phyloP scores from a whole-genome alignment of 2,113 vertebrate species.

The Chamaetylas fuelleborni region DNA sequence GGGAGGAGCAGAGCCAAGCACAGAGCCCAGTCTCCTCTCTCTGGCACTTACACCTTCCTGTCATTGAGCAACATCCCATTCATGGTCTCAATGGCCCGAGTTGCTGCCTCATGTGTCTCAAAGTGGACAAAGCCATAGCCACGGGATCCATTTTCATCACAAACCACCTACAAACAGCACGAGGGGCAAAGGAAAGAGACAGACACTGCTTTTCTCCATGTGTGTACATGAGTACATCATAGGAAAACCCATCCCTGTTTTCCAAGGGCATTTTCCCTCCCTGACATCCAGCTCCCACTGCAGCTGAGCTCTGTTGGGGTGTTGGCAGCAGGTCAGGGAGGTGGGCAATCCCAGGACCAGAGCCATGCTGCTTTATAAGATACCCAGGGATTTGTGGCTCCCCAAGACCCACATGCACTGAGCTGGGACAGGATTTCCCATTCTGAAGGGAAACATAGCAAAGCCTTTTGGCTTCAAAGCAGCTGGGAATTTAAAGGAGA shows the following conservation, averaged over 20 bases:
- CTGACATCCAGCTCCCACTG: rapidly evolving
- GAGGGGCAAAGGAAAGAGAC: background rate
- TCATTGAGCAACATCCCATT: conserved; percentile 98
- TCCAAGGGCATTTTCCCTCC: background rate
- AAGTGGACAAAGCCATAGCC: conserved; percentile 98
- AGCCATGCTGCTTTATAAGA: background rate
- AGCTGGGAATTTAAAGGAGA: background rate
- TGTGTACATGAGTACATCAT: rapidly evolving
- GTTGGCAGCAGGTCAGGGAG: background rate
- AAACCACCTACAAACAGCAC: conserved; percentile 80
- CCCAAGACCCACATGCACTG: background rate
- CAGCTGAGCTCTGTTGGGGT: background rate
- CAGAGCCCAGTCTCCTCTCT: background rate
- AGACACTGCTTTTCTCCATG: rapidly evolving
- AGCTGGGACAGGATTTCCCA: background rate
- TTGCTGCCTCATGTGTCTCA: conserved; percentile 91
- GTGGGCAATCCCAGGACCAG: background rate
- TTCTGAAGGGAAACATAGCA: background rate
- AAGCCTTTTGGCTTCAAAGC: background rate
- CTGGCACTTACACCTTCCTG: conserved; percentile 88
- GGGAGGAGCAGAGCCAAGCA: background rate
- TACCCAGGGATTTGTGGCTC: background rate
- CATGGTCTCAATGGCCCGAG: conserved; percentile 91
- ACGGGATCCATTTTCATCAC: conserved; percentile 92
- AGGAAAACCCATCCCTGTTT: background rate